These are phyloP conservation scores for Capromys pilorides DNA, from an alignment of 2,797 vertebrate genomes.

Conservation along the genomic window DNA sequence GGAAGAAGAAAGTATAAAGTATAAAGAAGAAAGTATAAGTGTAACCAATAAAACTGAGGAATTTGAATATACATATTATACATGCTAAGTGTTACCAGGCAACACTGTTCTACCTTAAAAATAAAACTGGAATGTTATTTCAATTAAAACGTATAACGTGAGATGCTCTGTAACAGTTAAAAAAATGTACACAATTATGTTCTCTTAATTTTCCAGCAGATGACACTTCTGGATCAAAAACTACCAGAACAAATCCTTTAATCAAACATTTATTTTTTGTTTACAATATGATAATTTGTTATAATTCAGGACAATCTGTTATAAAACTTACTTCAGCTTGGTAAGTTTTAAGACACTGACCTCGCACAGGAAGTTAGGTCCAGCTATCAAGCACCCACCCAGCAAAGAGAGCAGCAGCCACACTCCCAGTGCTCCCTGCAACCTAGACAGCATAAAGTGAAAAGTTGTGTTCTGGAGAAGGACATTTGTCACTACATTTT, in stretches of 20 bases:
- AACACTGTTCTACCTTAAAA: too few relatives aligned
- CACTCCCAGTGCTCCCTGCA: conserved; percentile 32
- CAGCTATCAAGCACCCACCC: not conserved
- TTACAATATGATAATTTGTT: conserved; percentile 65
- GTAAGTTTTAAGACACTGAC: conserved; percentile 62
- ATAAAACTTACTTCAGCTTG: conserved; percentile 50
- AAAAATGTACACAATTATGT: conserved; percentile 63
- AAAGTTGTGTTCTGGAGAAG: conserved; percentile 55
- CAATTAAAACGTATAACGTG: conserved; percentile 66
- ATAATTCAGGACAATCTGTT: conserved; percentile 66
- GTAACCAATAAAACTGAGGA: not conserved
- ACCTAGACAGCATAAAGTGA: conserved; percentile 71
- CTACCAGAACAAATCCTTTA: conserved; percentile 68
- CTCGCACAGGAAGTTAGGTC: conserved; percentile 12
- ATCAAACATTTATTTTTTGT: conserved; percentile 72
- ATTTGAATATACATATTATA: not conserved
- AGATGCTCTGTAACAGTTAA: conserved; percentile 63
- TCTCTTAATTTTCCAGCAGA: conserved; percentile 51
- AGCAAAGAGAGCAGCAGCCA: conserved; percentile 19
- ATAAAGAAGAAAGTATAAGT: not conserved
- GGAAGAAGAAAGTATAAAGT: not conserved
- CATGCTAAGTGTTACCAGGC: not conserved
- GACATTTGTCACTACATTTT: conserved; percentile 53
- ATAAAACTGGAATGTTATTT: conserved; percentile 75
- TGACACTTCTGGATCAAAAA: conserved; percentile 68